Percentiles rank a stretch among this genome's conserved stretches.
phyloP scores from a whole-genome alignment of 1,140 invertebrate genomes.

The Acromyrmex heyeri region DNA sequence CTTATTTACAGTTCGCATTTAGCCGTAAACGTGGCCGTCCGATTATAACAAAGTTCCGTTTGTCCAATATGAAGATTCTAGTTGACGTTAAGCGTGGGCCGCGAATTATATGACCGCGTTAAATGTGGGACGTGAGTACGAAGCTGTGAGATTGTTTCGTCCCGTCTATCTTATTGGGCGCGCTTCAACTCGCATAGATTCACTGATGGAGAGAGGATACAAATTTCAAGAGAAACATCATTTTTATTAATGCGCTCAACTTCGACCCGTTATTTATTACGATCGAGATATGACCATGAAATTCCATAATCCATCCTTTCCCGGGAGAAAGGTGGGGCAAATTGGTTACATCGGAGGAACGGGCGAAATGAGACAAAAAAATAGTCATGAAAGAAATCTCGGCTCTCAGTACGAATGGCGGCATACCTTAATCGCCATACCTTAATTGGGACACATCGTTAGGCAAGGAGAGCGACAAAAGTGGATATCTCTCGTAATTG shows the following conservation, averaged over 20 bases:
- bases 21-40: slow-evolving; percentile 20
- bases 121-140: slow-evolving; percentile 27
- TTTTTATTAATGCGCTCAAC: background rate
- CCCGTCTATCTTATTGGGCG: background rate
- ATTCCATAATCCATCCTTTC: background rate
- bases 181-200: background rate
- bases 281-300: slow-evolving; percentile 14
- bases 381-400: slow-evolving; percentile 36
- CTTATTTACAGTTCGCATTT: slow-evolving; percentile 44
- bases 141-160: slow-evolving; percentile 27
- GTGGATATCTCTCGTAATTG: slow-evolving; percentile 74
- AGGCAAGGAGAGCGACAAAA: slow-evolving; percentile 73
- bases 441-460: slow-evolving; percentile 74
- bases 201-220: background rate
- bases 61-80: slow-evolving; percentile 32
- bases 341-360: slow-evolving; percentile 33
- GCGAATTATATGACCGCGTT: slow-evolving; percentile 44
- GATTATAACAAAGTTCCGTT: slow-evolving; percentile 36
- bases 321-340: background rate
- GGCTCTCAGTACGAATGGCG: slow-evolving; percentile 23
- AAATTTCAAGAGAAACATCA: background rate
- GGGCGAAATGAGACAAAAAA: background rate
- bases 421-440: slow-evolving; percentile 69
- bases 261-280: background rate
- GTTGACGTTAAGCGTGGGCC: slow-evolving; percentile 22